Conservation (phyloP, 2,888 invertebrate species). For the Aethes cnicana region DNA sequence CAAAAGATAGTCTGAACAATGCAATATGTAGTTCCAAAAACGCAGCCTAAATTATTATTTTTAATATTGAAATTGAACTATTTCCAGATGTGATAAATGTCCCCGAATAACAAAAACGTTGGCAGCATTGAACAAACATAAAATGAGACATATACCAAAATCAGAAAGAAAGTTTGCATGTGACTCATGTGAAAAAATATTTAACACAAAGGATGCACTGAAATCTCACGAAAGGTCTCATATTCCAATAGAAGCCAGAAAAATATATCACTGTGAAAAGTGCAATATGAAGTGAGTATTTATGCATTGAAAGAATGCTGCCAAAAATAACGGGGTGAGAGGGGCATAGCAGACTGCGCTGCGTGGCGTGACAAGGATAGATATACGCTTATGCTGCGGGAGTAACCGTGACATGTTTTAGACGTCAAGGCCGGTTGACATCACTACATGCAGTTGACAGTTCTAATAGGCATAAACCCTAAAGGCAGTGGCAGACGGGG, state of each 20-base stretch:
- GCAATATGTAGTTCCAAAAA: too few species aligned
- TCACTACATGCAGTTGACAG: too few species aligned
- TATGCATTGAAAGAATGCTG: neutral
- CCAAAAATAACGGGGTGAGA: too few species aligned
- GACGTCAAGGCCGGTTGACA: too few species aligned
- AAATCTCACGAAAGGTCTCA: slow-evolving; percentile 79
- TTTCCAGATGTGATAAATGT: slow-evolving; percentile 77
- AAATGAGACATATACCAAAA: slow-evolving; percentile 79
- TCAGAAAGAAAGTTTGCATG: slow-evolving; percentile 74
- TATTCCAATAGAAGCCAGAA: slow-evolving; percentile 78
- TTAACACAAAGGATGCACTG: slow-evolving; percentile 71
- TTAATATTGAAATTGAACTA: slow-evolving; percentile 1
- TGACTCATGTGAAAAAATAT: slow-evolving; percentile 72
- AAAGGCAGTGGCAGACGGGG: too few species aligned
- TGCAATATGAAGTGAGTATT: slow-evolving; percentile 77
- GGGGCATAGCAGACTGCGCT: too few species aligned
- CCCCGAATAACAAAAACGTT: slow-evolving; percentile 74
- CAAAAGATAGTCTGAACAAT: too few species aligned
- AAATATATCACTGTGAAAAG: slow-evolving; percentile 74
- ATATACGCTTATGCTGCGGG: too few species aligned
- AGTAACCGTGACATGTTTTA: too few species aligned
- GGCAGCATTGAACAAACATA: slow-evolving; percentile 74
- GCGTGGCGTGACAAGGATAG: too few species aligned
- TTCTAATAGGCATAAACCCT: too few species aligned
- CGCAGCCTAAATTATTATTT: too few species aligned